Base-by-base conservation (phyloP, 2,888 invertebrate genomes). In the Agrilus cyanescens region DNA sequence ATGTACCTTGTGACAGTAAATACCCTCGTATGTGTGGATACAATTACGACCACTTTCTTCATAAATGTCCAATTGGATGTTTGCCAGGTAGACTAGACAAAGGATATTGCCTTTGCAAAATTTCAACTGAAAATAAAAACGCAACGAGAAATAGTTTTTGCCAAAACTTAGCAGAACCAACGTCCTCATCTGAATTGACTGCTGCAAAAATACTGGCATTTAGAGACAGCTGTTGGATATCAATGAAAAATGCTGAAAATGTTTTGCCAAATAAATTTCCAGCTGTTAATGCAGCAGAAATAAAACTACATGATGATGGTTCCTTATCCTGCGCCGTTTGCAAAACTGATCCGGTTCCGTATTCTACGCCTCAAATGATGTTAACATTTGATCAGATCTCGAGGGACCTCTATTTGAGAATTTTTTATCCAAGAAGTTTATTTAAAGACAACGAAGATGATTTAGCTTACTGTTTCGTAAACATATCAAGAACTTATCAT, bases 401-500 rank as follows among this genome's bases (percentile, higher is more conserved):
- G 4, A 43, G 34, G 13, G 45, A 46, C n/a, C 47, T 64, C 4
- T 50, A 41, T 40, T 47, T 80, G 12, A 71, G 71, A 6, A 65
- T 79, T 32, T 78, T 78, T 54, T 70, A 66, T 49, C 72, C 73
- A 2, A 70, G 73, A 12, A 69, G 70, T 42, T 62, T 77, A 41
- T 75, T 73, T 72, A 68, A 68, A 46, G 63, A 70, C 47, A 61
- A 67, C 30, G 47, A 57, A 32, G 51, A 65, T 32, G 69, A 73
- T 45, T 66, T 62, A 48, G 65, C 78, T 36, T 72, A 71, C 52
- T 80, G 80, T 56, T 79, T 76, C 56, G 75, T 79, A 3, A 72
- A 78, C 53, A 73, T 75, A 1, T 57, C 61, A 15, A 68, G 71
- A 50, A 72, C 72, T 4, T 67, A 74, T 48, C 63, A 70, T 15